Base-by-base conservation (phyloP, 2,113 vertebrate species). In the Eulemur macaco region DNA sequence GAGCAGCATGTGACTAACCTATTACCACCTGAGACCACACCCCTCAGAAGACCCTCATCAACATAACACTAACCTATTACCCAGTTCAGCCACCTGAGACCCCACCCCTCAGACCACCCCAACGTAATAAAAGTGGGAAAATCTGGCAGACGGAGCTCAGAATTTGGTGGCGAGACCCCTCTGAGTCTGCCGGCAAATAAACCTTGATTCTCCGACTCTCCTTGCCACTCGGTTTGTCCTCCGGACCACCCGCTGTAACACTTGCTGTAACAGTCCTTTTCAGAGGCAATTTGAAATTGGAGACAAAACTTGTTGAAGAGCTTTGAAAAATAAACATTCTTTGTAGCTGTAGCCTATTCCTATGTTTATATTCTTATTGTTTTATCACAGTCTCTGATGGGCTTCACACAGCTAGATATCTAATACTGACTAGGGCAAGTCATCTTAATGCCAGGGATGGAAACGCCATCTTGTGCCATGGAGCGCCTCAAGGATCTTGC, bases 271-370 rank as follows among this genome's bases (percentile, higher is more conserved):
- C 17, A 54, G 23, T 77, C 34, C 52, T 92, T 34, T 77, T 73
- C 27, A 85, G 47, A 87, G 50, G 20, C 47, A 54, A 11, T 69
- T 92, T 20, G 10, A 77, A 77, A 58, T 50, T 27, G 20, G 37
- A 89, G 50, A 39, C 52, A 82, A 86, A 80, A 73, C 17, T 15
- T 92, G 29, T 68, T 63, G 27, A 52, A 92, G 78, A 89, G 60
- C 45, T 93, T 87, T 58, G n/a, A 93, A 83, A 87, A 82, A 9
- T 34, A 13, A 42, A 58, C 3, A 9, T 8, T 60, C 21, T 91
- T 64, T 83, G 68, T 77, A 66, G n/a, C 6, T 42, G 11, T 64
- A 17, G n/a, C 45, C 1, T 23, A 45, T 89, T n/a, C n/a, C 20
- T n/a, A 11, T 37, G 34, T 42, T 69, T 54, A 21, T 68, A 25